Percentiles rank a stretch among this genome's conserved stretches.
Evolutionary conservation across 2,113 vertebrate species (phyloP).

Genomic region (Hiodon tergisus): DNA sequence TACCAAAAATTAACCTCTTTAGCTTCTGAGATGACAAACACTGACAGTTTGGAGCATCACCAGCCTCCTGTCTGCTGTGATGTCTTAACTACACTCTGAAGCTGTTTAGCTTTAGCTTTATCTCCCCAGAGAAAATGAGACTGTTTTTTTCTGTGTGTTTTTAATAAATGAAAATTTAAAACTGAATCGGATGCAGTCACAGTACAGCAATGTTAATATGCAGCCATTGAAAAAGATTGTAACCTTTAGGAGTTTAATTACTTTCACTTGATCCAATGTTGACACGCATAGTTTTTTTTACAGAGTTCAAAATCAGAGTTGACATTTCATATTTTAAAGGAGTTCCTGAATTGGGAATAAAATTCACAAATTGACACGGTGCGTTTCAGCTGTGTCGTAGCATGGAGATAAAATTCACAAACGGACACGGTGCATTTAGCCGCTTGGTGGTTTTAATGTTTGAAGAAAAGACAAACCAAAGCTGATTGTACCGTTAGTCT

Average conservation of each 20-base stretch:
- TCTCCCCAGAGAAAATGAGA: not conserved
- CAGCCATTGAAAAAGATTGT: not conserved
- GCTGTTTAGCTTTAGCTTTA: conserved; percentile 30
- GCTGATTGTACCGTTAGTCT: not conserved
- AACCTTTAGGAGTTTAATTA: not conserved
- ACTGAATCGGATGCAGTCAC: too few relatives aligned
- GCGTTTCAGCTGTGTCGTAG: too few relatives aligned
- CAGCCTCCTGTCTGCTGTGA: conserved; percentile 52
- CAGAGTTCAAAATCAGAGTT: not conserved
- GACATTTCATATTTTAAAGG: not conserved
- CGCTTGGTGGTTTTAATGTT: too few relatives aligned
- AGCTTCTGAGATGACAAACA: conserved; percentile 41
- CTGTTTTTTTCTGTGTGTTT: not conserved
- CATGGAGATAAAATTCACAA: too few relatives aligned
- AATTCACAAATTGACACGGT: too few relatives aligned
- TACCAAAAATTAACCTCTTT: conserved; percentile 37
- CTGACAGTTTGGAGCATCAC: conserved; percentile 43
- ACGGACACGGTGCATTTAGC: not conserved
- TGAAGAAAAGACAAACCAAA: too few relatives aligned
- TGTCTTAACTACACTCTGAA: conserved; percentile 56
- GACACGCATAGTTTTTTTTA: not conserved
- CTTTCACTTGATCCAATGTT: not conserved
- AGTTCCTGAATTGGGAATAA: too few relatives aligned
- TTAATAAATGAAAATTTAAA: not conserved
- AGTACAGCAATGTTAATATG: not conserved